These are phyloP conservation scores for Drosophila dives DNA, from an alignment of 2,888 invertebrate genomes.

Conservation along the genomic window DNA sequence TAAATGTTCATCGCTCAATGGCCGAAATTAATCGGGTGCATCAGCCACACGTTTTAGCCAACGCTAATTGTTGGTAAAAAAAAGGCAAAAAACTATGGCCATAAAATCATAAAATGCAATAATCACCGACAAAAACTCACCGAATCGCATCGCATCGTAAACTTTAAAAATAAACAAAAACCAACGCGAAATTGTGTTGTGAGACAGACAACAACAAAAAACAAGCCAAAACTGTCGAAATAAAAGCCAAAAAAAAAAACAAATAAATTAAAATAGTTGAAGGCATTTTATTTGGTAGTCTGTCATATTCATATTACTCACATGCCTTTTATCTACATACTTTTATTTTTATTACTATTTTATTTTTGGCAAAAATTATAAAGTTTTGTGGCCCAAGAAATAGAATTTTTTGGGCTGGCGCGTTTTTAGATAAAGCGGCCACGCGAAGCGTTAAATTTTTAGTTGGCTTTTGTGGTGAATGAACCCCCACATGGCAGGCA, in stretches of 20 bases:
- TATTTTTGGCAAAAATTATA: constrained; percentile 23
- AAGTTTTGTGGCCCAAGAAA: constrained; percentile 53
- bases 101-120: constrained; percentile 36
- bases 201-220: constrained; percentile 35
- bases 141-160: constrained; percentile 57
- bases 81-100: constrained; percentile 22
- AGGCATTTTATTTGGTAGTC: constrained; percentile 19
- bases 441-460: constrained; percentile 43
- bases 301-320: constrained; percentile 40
- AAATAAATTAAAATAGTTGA: constrained; percentile 1
- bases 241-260: constrained; percentile 16
- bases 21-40: constrained; percentile 41
- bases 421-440: constrained; percentile 68
- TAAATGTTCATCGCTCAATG: constrained; percentile 67
- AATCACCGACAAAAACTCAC: constrained; percentile 37
- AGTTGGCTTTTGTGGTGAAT: constrained; percentile 47
- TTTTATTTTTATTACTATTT: constrained; percentile 12
- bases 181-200: constrained; percentile 57
- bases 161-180: constrained; percentile 72
- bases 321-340: constrained; percentile 36
- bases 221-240: constrained; percentile 27
- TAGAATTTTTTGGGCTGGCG: constrained; percentile 57
- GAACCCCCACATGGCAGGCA: constrained; percentile 63
- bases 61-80: constrained; percentile 31
- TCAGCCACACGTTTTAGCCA: constrained; percentile 32